A percentile compares a stretch with the other conserved stretches of the same genome.
phyloP scores from a whole-genome alignment of 2,888 invertebrate genomes.

The Noctua comes region DNA sequence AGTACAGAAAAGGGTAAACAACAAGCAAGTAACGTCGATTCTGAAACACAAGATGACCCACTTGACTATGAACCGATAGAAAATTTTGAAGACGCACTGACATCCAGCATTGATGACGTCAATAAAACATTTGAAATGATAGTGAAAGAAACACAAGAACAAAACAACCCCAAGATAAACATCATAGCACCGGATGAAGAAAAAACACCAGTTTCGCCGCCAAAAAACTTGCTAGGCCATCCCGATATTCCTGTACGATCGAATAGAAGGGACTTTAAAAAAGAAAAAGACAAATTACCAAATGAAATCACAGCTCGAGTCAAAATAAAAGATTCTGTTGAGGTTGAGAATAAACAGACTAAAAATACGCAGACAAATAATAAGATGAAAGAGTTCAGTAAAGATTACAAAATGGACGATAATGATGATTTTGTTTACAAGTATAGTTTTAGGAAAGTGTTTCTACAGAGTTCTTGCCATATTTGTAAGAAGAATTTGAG shows the following conservation, averaged over 20 bases:
- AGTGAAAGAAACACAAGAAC: constrained; percentile 75
- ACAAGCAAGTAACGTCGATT: constrained; percentile 66
- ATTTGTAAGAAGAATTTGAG: constrained; percentile 84
- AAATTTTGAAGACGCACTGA: constrained; percentile 86
- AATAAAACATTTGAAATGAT: constrained; percentile 86
- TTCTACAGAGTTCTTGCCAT: constrained; percentile 91
- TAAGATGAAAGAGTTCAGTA: constrained; percentile 71
- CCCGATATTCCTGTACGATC: constrained; percentile 89
- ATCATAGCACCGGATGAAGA: constrained; percentile 80
- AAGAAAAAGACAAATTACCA: constrained; percentile 87
- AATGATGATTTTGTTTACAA: constrained; percentile 92
- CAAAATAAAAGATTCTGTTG: constrained; percentile 84
- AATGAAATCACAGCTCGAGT: constrained; percentile 83
- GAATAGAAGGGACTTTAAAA: constrained; percentile 89
- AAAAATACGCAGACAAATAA: constrained; percentile 81
- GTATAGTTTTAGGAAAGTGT: constrained; percentile 92
- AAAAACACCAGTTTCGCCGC: constrained; percentile 79
- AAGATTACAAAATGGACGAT: constrained; percentile 83
- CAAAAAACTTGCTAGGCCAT: constrained; percentile 90
- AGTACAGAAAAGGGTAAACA: constrained; percentile 80
- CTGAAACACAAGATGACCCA: constrained; percentile 44
- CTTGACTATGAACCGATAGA: constrained; percentile 82
- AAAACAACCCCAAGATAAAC: constrained; percentile 80
- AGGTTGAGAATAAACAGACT: constrained; percentile 76
- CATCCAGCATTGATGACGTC: constrained; percentile 84